Conservation (phyloP, 2,113 vertebrate species). For the Perca fluviatilis region DNA sequence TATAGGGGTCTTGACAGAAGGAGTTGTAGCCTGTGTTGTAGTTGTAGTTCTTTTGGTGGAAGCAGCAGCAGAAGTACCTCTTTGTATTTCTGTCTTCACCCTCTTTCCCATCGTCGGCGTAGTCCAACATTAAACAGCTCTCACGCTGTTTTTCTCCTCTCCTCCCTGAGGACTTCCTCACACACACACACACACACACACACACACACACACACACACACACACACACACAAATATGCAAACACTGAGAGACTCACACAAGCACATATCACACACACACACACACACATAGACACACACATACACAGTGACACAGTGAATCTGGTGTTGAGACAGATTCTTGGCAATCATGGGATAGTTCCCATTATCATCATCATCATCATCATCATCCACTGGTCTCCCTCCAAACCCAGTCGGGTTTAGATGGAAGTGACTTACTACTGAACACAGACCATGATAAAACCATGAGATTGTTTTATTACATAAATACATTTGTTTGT, state of each 20-base stretch:
- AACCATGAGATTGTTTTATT: not conserved
- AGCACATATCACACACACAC: not conserved
- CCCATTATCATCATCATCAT: conserved; percentile 51
- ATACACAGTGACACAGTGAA: conserved; percentile 30
- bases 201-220: conserved; percentile 24
- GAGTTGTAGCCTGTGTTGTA: not conserved
- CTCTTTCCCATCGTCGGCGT: conserved; percentile 57
- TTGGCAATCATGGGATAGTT: conserved; percentile 55
- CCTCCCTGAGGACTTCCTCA: conserved; percentile 62
- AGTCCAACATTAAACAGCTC: conserved; percentile 74
- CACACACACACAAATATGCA: conserved; percentile 15
- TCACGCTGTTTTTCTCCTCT: conserved; percentile 58
- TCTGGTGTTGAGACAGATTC: conserved; percentile 54
- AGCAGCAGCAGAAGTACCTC: conserved; percentile 12
- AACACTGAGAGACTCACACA: not conserved
- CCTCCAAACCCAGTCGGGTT: conserved; percentile 49
- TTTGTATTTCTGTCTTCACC: conserved; percentile 53
- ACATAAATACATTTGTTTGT: not conserved
- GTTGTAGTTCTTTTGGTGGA: not conserved
- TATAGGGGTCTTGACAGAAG: no score
- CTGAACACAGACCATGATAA: conserved; percentile 11
- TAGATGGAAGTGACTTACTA: conserved; percentile 8
- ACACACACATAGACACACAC: conserved; percentile 25
- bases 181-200: conserved; percentile 17
- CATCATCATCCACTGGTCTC: conserved; percentile 37